Evolutionary conservation across 1,140 invertebrate species (phyloP), one percentile per base, ranked within the genome.

Genomic region (Scylla paramamosain): DNA sequence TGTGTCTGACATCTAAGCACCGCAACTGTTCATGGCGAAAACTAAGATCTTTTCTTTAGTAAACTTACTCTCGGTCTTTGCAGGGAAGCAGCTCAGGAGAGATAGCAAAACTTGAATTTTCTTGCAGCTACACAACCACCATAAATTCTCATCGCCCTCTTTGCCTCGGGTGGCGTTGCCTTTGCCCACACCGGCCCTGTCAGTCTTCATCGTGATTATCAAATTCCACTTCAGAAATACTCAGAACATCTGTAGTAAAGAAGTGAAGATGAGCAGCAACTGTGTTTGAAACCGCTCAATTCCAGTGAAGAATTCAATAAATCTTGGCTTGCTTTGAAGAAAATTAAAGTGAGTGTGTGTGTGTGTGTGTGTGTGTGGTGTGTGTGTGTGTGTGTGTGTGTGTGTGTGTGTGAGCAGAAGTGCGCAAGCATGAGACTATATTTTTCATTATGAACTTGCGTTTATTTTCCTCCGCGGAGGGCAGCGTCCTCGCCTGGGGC

Each of bases 341-440:
- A 48, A 16, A 45, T 29, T 12, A n/a, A 48, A 32, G 3, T 90
- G 4, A 7, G 88, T 90, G 88, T 90, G 88, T 90, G 88, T 90
- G 88, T 90, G 88, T 90, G 88, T 90, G 32, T 46, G 88, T 90
- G 88, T 90, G 88, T 90, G 88, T 90, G 39, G 46, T 90, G 46
- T 90, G 46, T 90, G 46, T 90, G 46, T 90, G 46, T 90, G 32
- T 88, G 32, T 88, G 32, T 88, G 32, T 88, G 86, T 88, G 32
- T 88, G 86, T 88, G 32, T 88, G 32, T 88, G 32, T 88, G 32
- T 88, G 32, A 4, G 32, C 32, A 31, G 4, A 31, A 29, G 32
- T 16, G 10, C 2, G 32, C 32, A 10, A 29, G 32, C 32, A 31
- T 88, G 32, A 29, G 32, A 39, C 39, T 59, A 12, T 12, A 16